These are phyloP conservation scores for Dioctria linearis DNA, from an alignment of 2,888 invertebrate species.

Conservation along the genomic window DNA sequence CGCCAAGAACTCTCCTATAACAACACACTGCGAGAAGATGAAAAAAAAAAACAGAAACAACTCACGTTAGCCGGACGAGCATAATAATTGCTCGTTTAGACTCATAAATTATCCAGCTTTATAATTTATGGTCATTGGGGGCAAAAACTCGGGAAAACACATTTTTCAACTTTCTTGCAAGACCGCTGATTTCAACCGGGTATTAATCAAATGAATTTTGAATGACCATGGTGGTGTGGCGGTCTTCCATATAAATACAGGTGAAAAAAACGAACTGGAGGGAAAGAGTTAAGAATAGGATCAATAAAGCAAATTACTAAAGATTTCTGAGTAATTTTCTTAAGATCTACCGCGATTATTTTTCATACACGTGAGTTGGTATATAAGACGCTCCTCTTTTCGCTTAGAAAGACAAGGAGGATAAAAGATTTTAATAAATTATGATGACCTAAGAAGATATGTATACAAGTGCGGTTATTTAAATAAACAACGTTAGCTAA, in stretches of 20 bases:
- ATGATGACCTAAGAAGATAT: too few species aligned
- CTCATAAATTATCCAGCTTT: constrained; percentile 47
- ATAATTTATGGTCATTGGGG: constrained; percentile 52
- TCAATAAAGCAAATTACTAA: constrained; percentile 18
- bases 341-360: background rate
- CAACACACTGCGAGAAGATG: background rate
- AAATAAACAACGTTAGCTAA: too few species aligned
- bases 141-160: constrained; percentile 52
- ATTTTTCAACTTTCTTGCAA: constrained; percentile 51
- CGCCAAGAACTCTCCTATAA: constrained; percentile 16
- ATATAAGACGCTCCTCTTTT: too few species aligned
- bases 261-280: background rate
- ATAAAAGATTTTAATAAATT: too few species aligned
- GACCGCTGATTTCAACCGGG: constrained; percentile 44
- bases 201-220: constrained; percentile 37
- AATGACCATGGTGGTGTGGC: background rate
- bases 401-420: too few species aligned
- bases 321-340: constrained; percentile 33
- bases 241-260: background rate
- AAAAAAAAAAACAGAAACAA: background rate
- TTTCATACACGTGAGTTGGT: too few species aligned
- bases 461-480: too few species aligned
- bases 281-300: constrained; percentile 39
- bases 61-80: constrained; percentile 40
- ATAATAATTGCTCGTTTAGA: constrained; percentile 53